Base-by-base conservation (phyloP, 2,797 vertebrate species). In the Rhinoraja longicauda region DNA sequence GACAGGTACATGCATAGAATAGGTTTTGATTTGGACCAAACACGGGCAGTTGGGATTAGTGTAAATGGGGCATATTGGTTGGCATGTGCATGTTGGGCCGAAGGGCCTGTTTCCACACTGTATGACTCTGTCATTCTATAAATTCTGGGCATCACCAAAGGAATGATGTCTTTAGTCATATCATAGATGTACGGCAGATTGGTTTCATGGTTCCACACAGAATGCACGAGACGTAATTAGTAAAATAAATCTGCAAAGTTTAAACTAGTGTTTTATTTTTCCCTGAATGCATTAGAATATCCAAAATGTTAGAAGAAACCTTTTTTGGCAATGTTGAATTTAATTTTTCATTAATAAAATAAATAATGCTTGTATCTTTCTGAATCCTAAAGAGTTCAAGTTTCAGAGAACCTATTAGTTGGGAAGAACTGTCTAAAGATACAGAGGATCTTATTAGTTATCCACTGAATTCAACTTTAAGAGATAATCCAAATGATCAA, bases 351-450 rank as follows among this genome's bases (percentile, higher is more conserved):
- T 57, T 92, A 29, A 26, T 26, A 92, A 75, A 75, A 73, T 12
- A 73, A 92, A n/a, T 92, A 92, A 73, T 92, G 62, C 39, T 72
- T 57, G 26, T 72, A 75, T 45, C 12, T 45, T n/a, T 91, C 53
- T 72, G 24, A 39, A 91, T 91, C 24, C 90, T 53, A 72, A 59
- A 86, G 90, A 75, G 24, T 88, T 4, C 62, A 19, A 36, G 17
- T 67, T 26, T 19, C 67, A 73, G 13, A 73, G 90, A 73, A n/a
- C 70, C 67, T 13, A 6, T 72, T n/a, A 26, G 21, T 7, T 73
- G 93, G 93, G 94, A 84, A 76, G 93, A 94, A 32, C 93, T 94
- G 36, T 93, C 93, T 90, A 93, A 93, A 81, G 84, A 93, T 93
- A 93, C 93, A 67, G 94, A 93, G 78, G 90, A 93, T 57, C 93